Evolutionary conservation across 2,113 vertebrate genomes (phyloP), one percentile per base, ranked within the genome.

Genomic region (Colossoma macropomum): DNA sequence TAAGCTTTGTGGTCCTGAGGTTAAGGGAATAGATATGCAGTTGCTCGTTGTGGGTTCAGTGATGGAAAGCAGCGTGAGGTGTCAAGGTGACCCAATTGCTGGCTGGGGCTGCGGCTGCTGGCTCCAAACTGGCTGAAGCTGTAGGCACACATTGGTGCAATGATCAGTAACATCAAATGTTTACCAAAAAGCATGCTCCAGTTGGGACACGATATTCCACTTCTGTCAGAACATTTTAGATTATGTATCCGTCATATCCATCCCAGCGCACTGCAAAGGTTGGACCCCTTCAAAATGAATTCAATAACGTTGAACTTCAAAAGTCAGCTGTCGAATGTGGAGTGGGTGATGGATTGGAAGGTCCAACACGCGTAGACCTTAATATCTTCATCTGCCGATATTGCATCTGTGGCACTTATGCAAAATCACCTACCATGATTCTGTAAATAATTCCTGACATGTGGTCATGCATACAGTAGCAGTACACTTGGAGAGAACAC

Each of bases 381-480:
- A 25, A 32, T 19, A 52, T 59, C 19, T 65, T 73, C 27, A 54
- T n/a, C 54, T 62, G 12, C 16, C 62, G 25, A 60, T 72, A 6
- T 23, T 4, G 10, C 28, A 73, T 63, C 4, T 48, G 54, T 80
- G 30, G n/a, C 16, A 17, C 16, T 80, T 41, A 17, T 38, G 15
- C 77, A 79, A 8, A 30, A 28, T 34, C 13, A 0, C 25, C 30
- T 50, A 19, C 41, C 1, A 1, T 54, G 48, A 30, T 52, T n/a
- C 6, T 79, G 50, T 80, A 38, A 73, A 78, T 48, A 41, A 34
- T 12, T 4, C 13, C 7, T 4, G n/a, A 48, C 50, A 16, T 60
- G 30, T 45, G 19, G 38, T 78, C 75, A 48, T 77, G 34, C 56
- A 63, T 77, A 77, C 72, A 81, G 11, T 45, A 63, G 78, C 48